These are phyloP conservation scores for Papilio glaucus DNA, from an alignment of 1,140 invertebrate species.

Conservation along the genomic window DNA sequence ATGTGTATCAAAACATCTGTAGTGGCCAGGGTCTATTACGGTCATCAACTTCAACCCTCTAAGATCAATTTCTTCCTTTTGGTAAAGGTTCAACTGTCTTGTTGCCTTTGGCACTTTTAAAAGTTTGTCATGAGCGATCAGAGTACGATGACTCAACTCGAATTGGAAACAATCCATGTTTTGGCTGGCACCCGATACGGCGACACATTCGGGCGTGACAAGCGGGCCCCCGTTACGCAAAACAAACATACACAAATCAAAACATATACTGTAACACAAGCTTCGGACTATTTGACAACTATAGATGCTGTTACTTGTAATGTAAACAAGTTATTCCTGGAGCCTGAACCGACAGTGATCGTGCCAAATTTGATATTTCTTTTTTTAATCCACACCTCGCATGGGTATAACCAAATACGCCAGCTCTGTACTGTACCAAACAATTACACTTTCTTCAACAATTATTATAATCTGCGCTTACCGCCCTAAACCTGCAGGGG, in stretches of 20 bases:
- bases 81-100: too few relatives aligned
- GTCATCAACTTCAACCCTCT: not conserved
- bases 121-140: slow-evolving; percentile 5
- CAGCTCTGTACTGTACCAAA: too few relatives aligned
- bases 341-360: not conserved
- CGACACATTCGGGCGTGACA: not conserved
- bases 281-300: slow-evolving; percentile 16
- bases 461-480: too few relatives aligned
- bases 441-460: too few relatives aligned
- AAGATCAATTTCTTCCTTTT: too few relatives aligned
- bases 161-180: slow-evolving; percentile 26
- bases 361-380: not conserved
- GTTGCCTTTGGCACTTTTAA: too few relatives aligned
- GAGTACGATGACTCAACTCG: slow-evolving; percentile 8
- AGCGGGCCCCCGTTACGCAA: slow-evolving; percentile 4
- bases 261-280: slow-evolving; percentile 8
- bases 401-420: too few relatives aligned
- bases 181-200: slow-evolving; percentile 21
- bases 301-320: slow-evolving; percentile 9
- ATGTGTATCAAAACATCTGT: too few relatives aligned
- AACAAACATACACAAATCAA: slow-evolving; percentile 26
- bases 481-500: too few relatives aligned
- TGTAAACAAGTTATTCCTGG: slow-evolving; percentile 10
- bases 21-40: too few relatives aligned
- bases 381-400: not conserved